Evolutionary conservation across 2,797 vertebrate genomes (phyloP).

Genomic region (Bucorvus abyssinicus): DNA sequence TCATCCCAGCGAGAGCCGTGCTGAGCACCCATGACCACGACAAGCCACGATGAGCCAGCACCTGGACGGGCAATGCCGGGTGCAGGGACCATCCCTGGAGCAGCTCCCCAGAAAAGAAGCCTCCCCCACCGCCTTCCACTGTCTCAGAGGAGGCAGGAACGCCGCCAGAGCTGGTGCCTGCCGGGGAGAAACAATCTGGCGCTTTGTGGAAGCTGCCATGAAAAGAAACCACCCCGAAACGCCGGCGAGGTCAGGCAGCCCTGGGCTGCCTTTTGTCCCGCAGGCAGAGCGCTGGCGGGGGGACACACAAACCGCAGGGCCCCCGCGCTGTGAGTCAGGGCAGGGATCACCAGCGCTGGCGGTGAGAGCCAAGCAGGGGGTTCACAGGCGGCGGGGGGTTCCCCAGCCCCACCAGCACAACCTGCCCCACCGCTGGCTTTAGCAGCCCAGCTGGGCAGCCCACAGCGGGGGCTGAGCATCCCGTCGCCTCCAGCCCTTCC

Average conservation of each 20-base stretch:
- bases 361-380: not conserved
- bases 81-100: not conserved
- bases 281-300: not conserved
- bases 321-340: not conserved
- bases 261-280: not conserved
- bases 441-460: not conserved
- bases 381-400: not conserved
- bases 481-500: not conserved
- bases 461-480: not conserved
- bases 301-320: not conserved
- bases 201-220: conserved; percentile 18
- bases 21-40: not conserved
- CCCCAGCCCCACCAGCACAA: not conserved
- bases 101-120: not conserved
- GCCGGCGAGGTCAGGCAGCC: not conserved
- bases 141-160: not conserved
- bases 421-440: not conserved
- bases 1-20: not conserved
- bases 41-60: not conserved
- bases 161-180: not conserved
- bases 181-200: not conserved
- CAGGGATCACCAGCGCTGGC: not conserved
- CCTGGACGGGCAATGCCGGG: fast-evolving
- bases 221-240: not conserved
- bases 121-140: not conserved